Percentiles rank a stretch among this genome's conserved stretches.
Conservation (phyloP, 2,888 invertebrate genomes). For the Lissocephala sabroskyi region DNA sequence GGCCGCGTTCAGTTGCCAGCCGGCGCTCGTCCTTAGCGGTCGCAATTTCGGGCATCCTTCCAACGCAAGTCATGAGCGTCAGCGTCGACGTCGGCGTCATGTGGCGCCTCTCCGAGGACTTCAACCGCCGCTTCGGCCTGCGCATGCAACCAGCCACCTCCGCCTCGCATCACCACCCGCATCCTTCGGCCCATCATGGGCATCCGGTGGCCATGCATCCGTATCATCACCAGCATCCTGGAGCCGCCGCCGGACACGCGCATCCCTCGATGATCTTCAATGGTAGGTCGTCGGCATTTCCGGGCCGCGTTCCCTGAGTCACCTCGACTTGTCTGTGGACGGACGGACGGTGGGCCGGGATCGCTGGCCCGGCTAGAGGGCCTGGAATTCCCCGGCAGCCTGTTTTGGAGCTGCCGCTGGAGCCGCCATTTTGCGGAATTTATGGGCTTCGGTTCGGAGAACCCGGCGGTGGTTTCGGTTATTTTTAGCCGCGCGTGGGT, state of each 20-base stretch:
- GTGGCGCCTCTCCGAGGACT: slow-evolving; percentile 73
- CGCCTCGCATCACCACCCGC: slow-evolving; percentile 45
- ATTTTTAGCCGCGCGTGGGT: no score
- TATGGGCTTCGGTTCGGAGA: no score
- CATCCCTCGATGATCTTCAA: slow-evolving; percentile 66
- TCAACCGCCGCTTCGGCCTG: slow-evolving; percentile 72
- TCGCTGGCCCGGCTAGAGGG: no score
- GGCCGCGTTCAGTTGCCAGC: slow-evolving; percentile 42
- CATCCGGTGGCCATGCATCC: slow-evolving; percentile 48
- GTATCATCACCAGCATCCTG: slow-evolving; percentile 33
- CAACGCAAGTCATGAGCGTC: slow-evolving; percentile 65
- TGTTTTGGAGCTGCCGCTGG: background rate
- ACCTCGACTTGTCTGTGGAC: no score
- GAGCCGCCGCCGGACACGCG: slow-evolving; percentile 30
- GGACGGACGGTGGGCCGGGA: no score
- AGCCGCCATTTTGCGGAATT: slow-evolving; percentile 8
- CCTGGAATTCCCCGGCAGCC: no score
- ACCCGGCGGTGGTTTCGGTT: no score
- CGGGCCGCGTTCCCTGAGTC: slow-evolving; percentile 2
- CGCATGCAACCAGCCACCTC: slow-evolving; percentile 69
- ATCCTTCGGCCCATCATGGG: slow-evolving; percentile 26
- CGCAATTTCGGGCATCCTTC: slow-evolving; percentile 1
- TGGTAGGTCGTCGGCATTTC: slow-evolving; percentile 16
- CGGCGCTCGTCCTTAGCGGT: slow-evolving; percentile 36
- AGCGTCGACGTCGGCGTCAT: slow-evolving; percentile 73